Base-by-base conservation (phyloP, 2,888 invertebrate genomes). In the Nomada goodeniana region DNA sequence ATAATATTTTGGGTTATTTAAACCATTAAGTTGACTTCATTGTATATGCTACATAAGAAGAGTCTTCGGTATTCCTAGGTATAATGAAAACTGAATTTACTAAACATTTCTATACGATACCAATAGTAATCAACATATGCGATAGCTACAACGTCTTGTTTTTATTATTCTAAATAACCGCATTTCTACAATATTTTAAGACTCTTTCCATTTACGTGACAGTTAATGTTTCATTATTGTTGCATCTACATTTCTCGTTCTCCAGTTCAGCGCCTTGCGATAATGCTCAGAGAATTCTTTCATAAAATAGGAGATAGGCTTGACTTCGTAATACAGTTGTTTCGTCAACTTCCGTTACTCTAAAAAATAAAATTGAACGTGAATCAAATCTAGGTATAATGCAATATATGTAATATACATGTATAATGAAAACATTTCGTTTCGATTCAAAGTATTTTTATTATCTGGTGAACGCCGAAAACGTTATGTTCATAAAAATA, bases 231-330 rank as follows among this genome's bases (percentile, higher is more conserved):
- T 57, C 11, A 1, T 47, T 36, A 15, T 60, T 60, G n/a, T 20
- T 67, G 67, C 75, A 74, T 74, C 20, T 44, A 29, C 26, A 65
- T 77, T 71, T 20, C 53, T 18, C 53, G 20, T n/a, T 13, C 20
- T 61, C 60, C 26, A 50, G 13, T 47, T 65, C 59, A 71, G 10
- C 7, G n/a, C 20, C 29, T 36, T 23, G 9, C 23, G 23, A 29
- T n/a, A 55, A 63, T 36, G n/a, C 60, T 94, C 96, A 98, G 94
- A 97, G 95, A 93, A 99, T 97, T 94, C 99, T 96, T 94, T 99
- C 99, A 94, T 99, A 99, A 94, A 99, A 99, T 55, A 99, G 95
- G 70, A 99, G 95, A 94, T 99, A 99, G 20, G 99, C 99, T 94
- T 99, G 98, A 80, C 97, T 97, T 88, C 95, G 95, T 63, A 98